Evolutionary conservation across 37 sponge, comb jelly and placozoan genomes (phyloP).

Genomic region (Spongia lamella): DNA sequence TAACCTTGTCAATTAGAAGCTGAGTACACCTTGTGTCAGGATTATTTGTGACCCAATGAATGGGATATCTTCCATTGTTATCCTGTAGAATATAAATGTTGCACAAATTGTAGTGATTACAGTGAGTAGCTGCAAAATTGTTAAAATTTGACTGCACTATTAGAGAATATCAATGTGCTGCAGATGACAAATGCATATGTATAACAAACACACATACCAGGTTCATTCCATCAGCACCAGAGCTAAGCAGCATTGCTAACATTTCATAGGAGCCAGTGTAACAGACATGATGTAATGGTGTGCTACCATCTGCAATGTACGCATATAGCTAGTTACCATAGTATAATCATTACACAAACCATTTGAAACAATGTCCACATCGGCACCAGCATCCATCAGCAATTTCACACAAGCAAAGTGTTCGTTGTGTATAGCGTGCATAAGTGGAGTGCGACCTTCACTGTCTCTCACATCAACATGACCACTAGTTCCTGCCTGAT

Average conservation of each 20-base stretch:
- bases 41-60: conserved; percentile 84
- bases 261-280: conserved; percentile 18
- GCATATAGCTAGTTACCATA: not conserved
- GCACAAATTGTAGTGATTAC: not conserved
- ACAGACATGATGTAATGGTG: not conserved
- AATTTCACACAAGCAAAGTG: conserved; percentile 60
- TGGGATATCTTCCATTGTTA: conserved; percentile 62
- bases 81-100: conserved; percentile 38
- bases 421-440: conserved; percentile 82
- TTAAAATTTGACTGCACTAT: not conserved
- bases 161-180: not conserved
- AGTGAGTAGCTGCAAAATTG: not conserved
- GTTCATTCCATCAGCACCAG: conserved; percentile 63
- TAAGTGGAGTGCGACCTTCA: conserved; percentile 76
- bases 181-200: not conserved
- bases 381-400: conserved; percentile 71
- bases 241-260: conserved; percentile 63
- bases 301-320: not conserved
- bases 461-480: conserved; percentile 67
- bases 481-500: conserved; percentile 31
- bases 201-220: conserved; percentile 18
- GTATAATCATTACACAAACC: conserved; percentile 35
- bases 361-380: conserved; percentile 37
- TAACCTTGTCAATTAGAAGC: conserved; percentile 66
- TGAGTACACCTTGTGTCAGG: conserved; percentile 35